Evolutionary conservation across 2,797 vertebrate species (phyloP), one percentile per base, ranked within the genome.

Genomic region (Eulemur albifrons): DNA sequence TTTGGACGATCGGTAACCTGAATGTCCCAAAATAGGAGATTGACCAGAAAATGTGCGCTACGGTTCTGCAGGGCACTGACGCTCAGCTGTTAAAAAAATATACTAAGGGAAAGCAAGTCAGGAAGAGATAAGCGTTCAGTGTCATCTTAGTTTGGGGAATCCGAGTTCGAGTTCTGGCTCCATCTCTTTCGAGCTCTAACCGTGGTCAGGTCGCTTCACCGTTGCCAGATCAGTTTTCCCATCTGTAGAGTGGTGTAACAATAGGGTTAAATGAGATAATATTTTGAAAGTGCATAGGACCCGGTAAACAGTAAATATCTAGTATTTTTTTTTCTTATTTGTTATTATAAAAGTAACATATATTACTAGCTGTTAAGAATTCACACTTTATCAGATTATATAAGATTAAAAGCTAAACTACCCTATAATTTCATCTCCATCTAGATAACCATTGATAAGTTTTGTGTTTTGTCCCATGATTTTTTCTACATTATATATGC

Each of bases 401-500:
- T 67, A 52, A 30, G 52, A 63, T 15, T 76, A 48, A 86, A 92
- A 52, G 61, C 89, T 63, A n/a, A 81, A 81, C 21, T 35, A 14
- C 83, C 38, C 63, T 88, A 5, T 15, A n/a, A 43, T 82, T 90
- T 75, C 67, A n/a, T 50, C 61, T 93, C 48, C 43, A 43, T 45
- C 45, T 12, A 92, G 65, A 50, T 25, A 73, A 72, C 69, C 35
- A 8, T 21, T 72, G 30, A 32, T 38, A 45, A 75, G 23, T 63
- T 75, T 12, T 32, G 13, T 45, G 57, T 40, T 76, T 80, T 45
- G 15, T 11, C 79, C 27, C 25, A 0, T 43, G 67, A 52, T 23
- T 81, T 93, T 35, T 14, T 1, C 45, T 61, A 27, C 50, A 20
- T 48, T 52, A 20, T 25, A 65, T 2, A 4, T 61, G 25, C 27